phyloP scores from a whole-genome alignment of 2,888 invertebrate genomes.

The Dasypolia templi region DNA sequence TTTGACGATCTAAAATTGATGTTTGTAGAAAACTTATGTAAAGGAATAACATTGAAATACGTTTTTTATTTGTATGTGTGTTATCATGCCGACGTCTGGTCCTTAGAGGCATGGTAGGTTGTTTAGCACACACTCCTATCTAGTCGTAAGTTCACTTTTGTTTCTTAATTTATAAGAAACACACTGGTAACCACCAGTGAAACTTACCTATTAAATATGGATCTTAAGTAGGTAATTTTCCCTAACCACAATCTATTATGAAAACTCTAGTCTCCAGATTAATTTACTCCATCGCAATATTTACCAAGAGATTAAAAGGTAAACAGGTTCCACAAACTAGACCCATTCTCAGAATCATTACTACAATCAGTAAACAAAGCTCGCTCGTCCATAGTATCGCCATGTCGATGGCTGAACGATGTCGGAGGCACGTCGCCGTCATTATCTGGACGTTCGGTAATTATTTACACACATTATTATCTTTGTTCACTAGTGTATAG shows the following conservation, averaged over 20 bases:
- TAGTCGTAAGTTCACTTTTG: too few species aligned
- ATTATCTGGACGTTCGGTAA: slow-evolving; percentile 49
- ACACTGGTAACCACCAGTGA: too few species aligned
- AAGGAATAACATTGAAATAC: neutral
- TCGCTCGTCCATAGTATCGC: neutral
- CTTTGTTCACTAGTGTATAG: slow-evolving; percentile 3
- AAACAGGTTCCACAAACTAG: neutral
- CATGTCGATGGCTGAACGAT: neutral
- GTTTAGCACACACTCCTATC: neutral
- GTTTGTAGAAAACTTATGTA: slow-evolving; percentile 22
- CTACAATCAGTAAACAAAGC: slow-evolving; percentile 14
- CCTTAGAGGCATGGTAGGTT: neutral
- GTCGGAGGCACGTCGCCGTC: slow-evolving; percentile 42
- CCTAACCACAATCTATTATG: neutral
- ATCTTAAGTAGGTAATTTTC: neutral
- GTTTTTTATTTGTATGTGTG: neutral
- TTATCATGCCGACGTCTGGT: neutral
- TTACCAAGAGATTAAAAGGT: neutral
- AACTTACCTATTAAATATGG: too few species aligned
- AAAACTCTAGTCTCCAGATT: neutral
- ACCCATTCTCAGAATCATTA: slow-evolving; percentile 12
- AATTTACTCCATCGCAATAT: slow-evolving; percentile 3
- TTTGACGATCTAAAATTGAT: slow-evolving; percentile 14
- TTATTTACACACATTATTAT: slow-evolving; percentile 58
- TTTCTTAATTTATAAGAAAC: too few species aligned